Evolutionary conservation across 2,113 vertebrate genomes (phyloP).

Genomic region (Nycticryphes semicollaris): DNA sequence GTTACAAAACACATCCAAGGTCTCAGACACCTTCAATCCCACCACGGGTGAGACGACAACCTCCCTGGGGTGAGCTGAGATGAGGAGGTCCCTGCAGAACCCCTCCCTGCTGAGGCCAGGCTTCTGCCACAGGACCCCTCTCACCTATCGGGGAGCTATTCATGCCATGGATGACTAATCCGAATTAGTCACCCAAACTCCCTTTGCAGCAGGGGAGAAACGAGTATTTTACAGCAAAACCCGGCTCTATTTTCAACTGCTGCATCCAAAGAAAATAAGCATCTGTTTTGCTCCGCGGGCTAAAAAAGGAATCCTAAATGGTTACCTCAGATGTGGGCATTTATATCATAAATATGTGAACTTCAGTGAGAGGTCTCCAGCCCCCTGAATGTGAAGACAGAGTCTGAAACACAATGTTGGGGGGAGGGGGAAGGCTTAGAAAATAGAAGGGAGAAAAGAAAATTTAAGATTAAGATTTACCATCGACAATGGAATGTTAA

Average conservation of each 20-base stretch:
- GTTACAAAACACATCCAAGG: rapidly evolving
- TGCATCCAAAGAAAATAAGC: neutral
- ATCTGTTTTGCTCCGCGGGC: neutral
- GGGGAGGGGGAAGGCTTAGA: neutral
- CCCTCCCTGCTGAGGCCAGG: neutral
- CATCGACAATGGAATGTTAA: neutral
- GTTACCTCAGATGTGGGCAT: neutral
- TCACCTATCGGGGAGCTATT: neutral
- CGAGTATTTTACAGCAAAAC: neutral
- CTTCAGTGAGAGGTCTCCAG: neutral
- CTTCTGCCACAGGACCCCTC: neutral
- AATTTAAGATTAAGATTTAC: neutral
- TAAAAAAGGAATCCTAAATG: neutral
- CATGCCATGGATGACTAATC: neutral
- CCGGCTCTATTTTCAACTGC: neutral
- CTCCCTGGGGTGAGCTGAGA: rapidly evolving
- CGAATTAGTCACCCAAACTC: neutral
- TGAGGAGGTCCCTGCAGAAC: neutral
- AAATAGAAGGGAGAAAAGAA: neutral
- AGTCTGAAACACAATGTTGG: neutral
- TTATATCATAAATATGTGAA: neutral
- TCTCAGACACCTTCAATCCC: too few relatives aligned
- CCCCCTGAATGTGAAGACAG: neutral
- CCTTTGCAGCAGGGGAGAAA: neutral
- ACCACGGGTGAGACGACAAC: neutral